A percentile compares a stretch with the other conserved stretches of the same genome.
Conservation (phyloP, 2,888 invertebrate species). For the Sinopyrophorus schimmeli region DNA sequence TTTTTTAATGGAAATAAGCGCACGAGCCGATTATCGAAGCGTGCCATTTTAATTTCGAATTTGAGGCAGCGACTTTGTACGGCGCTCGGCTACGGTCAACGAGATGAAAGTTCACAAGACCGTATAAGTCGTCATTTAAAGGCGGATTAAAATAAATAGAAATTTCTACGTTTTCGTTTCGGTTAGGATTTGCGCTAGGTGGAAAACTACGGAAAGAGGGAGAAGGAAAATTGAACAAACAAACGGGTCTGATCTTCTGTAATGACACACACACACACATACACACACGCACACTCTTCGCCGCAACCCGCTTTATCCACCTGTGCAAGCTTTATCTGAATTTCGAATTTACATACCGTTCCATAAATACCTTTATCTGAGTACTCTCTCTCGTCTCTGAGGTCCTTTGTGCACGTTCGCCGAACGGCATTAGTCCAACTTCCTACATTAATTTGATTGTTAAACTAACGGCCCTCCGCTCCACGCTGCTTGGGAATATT, state of each 20-base stretch:
- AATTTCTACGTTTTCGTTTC: slow-evolving; percentile 33
- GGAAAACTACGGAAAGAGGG: slow-evolving; percentile 29
- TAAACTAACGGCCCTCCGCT: slow-evolving; percentile 18
- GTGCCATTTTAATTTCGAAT: too few relatives aligned
- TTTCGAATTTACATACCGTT: slow-evolving; percentile 40
- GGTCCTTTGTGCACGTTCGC: slow-evolving; percentile 33
- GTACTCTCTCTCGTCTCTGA: slow-evolving; percentile 28
- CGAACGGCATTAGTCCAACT: slow-evolving; percentile 28
- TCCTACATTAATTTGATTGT: slow-evolving; percentile 31
- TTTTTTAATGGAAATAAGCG: too few relatives aligned
- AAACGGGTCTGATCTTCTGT: slow-evolving; percentile 36
- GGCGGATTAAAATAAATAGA: slow-evolving; percentile 34
- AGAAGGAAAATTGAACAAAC: slow-evolving; percentile 35
- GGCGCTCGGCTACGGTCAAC: slow-evolving; percentile 9
- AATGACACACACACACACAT: too few relatives aligned
- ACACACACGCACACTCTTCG: too few relatives aligned
- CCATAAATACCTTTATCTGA: slow-evolving; percentile 40
- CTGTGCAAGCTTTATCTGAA: slow-evolving; percentile 37
- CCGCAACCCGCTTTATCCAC: slow-evolving; percentile 40
- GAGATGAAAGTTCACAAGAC: slow-evolving; percentile 11
- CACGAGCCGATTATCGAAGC: too few relatives aligned
- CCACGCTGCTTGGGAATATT: slow-evolving; percentile 16
- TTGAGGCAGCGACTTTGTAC: too few relatives aligned
- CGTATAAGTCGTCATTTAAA: slow-evolving; percentile 21
- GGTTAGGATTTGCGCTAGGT: slow-evolving; percentile 23